These are phyloP conservation scores for Poeciliopsis gracilis DNA, from an alignment of 2,797 vertebrate species.

Conservation along the genomic window DNA sequence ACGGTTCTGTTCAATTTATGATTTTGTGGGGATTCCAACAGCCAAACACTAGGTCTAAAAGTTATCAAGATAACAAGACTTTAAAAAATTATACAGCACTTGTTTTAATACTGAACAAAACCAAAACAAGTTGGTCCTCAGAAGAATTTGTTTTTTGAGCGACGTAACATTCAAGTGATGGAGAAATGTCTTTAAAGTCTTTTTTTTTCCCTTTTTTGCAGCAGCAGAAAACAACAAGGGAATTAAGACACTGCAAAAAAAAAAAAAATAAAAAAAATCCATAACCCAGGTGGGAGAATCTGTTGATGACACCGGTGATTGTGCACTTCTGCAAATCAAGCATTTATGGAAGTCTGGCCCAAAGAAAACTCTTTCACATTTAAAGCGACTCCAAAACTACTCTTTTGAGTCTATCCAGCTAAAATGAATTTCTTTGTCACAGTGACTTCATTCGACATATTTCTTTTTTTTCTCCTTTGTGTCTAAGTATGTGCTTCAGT, in stretches of 20 bases:
- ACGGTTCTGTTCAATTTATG: neutral
- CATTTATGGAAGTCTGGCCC: neutral
- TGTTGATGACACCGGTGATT: neutral
- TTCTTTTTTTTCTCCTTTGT: neutral
- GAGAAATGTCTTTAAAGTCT: neutral
- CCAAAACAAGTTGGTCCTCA: neutral
- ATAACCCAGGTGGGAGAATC: neutral
- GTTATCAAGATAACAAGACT: neutral
- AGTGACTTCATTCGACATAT: neutral
- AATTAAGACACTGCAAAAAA: neutral
- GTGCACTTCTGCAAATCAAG: neutral
- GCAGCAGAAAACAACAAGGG: neutral
- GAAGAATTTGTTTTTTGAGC: neutral
- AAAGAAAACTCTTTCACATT: neutral
- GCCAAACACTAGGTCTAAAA: neutral
- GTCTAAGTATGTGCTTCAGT: neutral
- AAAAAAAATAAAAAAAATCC: neutral
- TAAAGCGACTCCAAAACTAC: neutral
- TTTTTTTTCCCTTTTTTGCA: neutral
- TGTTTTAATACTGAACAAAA: neutral
- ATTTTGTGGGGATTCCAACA: neutral
- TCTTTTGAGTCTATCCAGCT: neutral
- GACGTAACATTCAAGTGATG: neutral
- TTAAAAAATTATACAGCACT: neutral
- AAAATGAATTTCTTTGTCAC: neutral